Percentiles rank a stretch among this genome's conserved stretches.
These are phyloP conservation scores for Plecturocebus donacophilus DNA, from an alignment of 2,113 vertebrate genomes.

Conservation along the genomic window DNA sequence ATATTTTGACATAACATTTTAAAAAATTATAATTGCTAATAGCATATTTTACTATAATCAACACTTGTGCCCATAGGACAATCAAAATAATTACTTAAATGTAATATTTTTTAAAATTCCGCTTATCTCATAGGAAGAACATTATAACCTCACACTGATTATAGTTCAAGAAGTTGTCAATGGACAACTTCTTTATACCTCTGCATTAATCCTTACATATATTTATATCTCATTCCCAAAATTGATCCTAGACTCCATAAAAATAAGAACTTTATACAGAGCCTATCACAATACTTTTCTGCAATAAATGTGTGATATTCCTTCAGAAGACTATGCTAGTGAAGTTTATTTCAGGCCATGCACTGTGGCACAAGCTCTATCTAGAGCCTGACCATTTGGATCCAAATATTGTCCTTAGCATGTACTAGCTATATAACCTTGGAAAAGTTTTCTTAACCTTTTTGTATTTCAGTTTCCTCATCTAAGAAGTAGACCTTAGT, in stretches of 20 bases:
- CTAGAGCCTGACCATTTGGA: not conserved
- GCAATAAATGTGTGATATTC: not conserved
- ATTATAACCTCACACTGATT: not conserved
- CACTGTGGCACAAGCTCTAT: not conserved
- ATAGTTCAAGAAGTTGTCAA: too few relatives aligned
- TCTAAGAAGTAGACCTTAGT: not conserved
- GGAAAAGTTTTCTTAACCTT: not conserved
- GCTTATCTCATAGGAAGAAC: not conserved
- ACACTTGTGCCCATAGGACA: not conserved
- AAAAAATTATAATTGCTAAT: not conserved
- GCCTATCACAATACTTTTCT: not conserved
- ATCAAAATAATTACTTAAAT: not conserved
- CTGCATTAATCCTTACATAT: not conserved
- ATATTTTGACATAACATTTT: not conserved
- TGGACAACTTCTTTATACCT: not conserved
- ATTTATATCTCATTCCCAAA: not conserved
- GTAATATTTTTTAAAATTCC: not conserved
- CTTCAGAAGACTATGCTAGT: not conserved
- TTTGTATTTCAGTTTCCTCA: not conserved
- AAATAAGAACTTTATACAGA: not conserved
- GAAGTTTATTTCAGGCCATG: not conserved
- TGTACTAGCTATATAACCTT: not conserved
- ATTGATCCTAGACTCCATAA: not conserved
- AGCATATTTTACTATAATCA: not conserved
- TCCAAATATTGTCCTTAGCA: not conserved